These are phyloP conservation scores for Xiphophorus maculatus DNA, from an alignment of 2,113 vertebrate genomes.

Conservation along the genomic window DNA sequence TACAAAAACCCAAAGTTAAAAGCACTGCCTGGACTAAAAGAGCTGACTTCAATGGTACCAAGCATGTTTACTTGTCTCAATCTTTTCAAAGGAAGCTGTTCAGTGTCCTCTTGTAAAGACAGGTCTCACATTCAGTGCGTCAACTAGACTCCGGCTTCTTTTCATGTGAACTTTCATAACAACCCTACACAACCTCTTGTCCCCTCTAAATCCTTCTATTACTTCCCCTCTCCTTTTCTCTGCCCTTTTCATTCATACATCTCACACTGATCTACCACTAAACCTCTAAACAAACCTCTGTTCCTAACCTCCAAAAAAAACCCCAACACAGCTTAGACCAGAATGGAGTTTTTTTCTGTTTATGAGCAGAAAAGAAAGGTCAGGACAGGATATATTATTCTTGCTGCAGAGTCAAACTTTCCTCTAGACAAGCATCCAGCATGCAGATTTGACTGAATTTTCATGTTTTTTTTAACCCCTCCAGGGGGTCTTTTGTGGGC, in stretches of 20 bases:
- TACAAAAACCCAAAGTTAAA: slow-evolving; percentile 23
- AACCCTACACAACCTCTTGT: not conserved
- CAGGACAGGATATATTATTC: too few species aligned
- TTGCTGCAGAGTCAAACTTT: too few species aligned
- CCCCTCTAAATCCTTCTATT: slow-evolving; percentile 15
- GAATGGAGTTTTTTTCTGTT: not conserved
- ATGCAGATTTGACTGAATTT: not conserved
- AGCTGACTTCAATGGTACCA: slow-evolving; percentile 38
- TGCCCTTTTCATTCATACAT: slow-evolving; percentile 25
- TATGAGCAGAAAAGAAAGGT: not conserved
- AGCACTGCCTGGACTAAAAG: slow-evolving; percentile 37
- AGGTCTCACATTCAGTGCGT: slow-evolving; percentile 45
- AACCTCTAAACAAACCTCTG: slow-evolving; percentile 45
- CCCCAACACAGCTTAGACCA: slow-evolving; percentile 1
- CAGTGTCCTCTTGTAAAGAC: slow-evolving; percentile 41
- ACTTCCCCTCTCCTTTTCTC: slow-evolving; percentile 1
- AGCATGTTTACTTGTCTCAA: slow-evolving; percentile 24
- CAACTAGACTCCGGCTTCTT: slow-evolving; percentile 25
- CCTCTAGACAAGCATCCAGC: not conserved
- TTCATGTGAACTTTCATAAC: slow-evolving; percentile 35
- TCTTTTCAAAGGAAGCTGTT: slow-evolving; percentile 46
- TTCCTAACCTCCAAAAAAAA: slow-evolving; percentile 7
- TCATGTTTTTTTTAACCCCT: not conserved
- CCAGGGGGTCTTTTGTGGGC: too few species aligned
- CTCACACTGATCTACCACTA: slow-evolving; percentile 35